Base-by-base conservation (phyloP, 2,888 invertebrate genomes). In the Fragum whitleyi region DNA sequence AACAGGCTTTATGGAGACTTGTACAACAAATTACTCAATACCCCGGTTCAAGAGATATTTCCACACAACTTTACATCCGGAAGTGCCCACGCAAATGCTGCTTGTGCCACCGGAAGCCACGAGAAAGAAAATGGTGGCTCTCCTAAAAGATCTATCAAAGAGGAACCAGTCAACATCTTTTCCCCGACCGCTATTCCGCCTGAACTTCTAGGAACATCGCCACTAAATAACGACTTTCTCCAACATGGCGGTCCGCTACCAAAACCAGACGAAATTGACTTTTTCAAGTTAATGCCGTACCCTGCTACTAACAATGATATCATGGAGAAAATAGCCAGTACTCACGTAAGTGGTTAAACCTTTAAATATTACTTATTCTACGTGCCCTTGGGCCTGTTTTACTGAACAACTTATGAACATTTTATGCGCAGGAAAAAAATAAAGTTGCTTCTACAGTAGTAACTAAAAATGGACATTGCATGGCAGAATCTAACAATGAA, bases 21-120 rank as follows among this genome's bases (percentile, higher is more conserved):
- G 14, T 82, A 75, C 32, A 71, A 74, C 23, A 86, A 86, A 29
- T 74, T 82, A 2, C 76, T 82, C n/a, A 82, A 53, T 70, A 82
- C 82, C 7, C 82, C 82, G 0, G 82, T 82, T 11, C 67, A 68
- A 16, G 82, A 79, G 29, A 82, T 79, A 47, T 82, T 79, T 53
- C 69, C 76, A 19, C 53, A 71, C 2, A 62, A 2, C 23, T 21
- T 39, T 32, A 9, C 21, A 11, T 39, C 62, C 19, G 23, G 62
- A n/a, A 2, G n/a, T 21, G n/a, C 39, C 1, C 19, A 28, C 19
- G 29, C 14, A 7, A 62, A 32, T 21, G 14, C 14, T 14, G 7
- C 39, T 6, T 6, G 39, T 14, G 19, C n/a, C 16, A 14, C 47
- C 47, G 42, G 36, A n/a, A 28, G 28, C 23, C 59, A 57, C 5